phyloP scores from a whole-genome alignment of 2,888 invertebrate genomes.

The Synanthedon tipuliformis region DNA sequence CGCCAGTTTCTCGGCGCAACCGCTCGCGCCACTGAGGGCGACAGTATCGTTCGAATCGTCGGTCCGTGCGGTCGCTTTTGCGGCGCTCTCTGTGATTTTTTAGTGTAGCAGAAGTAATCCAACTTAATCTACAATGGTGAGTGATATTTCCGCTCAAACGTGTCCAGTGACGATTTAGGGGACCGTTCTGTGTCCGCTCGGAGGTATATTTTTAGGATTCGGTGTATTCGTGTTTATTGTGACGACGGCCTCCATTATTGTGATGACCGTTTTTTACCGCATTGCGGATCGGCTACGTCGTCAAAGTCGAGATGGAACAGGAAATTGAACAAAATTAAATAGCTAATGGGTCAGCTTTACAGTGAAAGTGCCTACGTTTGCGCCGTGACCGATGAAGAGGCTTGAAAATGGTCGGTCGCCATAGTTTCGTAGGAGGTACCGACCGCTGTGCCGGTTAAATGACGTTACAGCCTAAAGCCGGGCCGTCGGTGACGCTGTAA shows the following conservation, averaged over 20 bases:
- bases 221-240: constrained; percentile 66
- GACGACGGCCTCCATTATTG: constrained; percentile 70
- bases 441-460: constrained; percentile 52
- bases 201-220: constrained; percentile 56
- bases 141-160: constrained; percentile 59
- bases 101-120: constrained; percentile 72
- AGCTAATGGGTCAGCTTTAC: not conserved
- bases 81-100: constrained; percentile 70
- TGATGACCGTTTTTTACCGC: constrained; percentile 70
- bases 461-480: constrained; percentile 38
- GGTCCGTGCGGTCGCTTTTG: constrained; percentile 68
- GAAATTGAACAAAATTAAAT: constrained; percentile 5
- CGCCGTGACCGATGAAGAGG: constrained; percentile 21
- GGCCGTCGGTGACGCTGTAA: constrained; percentile 29
- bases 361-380: not conserved
- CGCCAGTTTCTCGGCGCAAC: constrained; percentile 59
- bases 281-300: constrained; percentile 55
- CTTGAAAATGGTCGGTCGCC: constrained; percentile 51
- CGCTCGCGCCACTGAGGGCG: constrained; percentile 69
- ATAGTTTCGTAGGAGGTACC: constrained; percentile 56
- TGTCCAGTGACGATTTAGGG: constrained; percentile 48
- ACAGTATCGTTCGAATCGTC: constrained; percentile 71
- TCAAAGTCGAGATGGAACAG: constrained; percentile 21
- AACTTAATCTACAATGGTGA: constrained; percentile 72
- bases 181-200: constrained; percentile 28